Conservation (phyloP, 2,888 invertebrate genomes). For the Parnassius orleans region DNA sequence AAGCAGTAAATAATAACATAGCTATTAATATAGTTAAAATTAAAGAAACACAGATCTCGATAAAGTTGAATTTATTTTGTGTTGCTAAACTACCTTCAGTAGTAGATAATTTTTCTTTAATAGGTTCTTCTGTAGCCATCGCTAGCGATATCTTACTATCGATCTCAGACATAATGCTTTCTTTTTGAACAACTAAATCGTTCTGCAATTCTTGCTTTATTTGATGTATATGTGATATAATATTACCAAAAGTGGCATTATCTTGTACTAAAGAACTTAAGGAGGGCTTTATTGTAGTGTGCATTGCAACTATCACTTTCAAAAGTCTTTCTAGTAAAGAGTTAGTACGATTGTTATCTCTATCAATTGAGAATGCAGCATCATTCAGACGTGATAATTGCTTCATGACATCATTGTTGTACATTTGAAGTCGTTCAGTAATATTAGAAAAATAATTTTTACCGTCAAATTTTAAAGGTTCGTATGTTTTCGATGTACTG, state of each 20-base stretch:
- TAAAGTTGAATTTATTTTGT: background rate
- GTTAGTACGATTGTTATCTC: background rate
- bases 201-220: constrained; percentile 39
- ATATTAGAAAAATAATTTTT: background rate
- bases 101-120: background rate
- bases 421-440: constrained; percentile 2
- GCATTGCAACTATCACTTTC: constrained; percentile 1
- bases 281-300: background rate
- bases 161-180: constrained; percentile 39
- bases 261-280: constrained; percentile 10
- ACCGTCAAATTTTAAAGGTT: background rate
- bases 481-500: background rate
- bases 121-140: constrained; percentile 27
- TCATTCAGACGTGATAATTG: constrained; percentile 8
- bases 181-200: constrained; percentile 37
- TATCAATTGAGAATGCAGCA: background rate
- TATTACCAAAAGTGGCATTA: constrained; percentile 35
- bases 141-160: constrained; percentile 32
- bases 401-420: background rate
- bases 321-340: constrained; percentile 9
- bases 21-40: background rate
- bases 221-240: constrained; percentile 38
- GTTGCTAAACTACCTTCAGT: background rate
- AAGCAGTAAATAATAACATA: constrained; percentile 1
- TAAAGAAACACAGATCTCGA: constrained; percentile 28